phyloP scores from a whole-genome alignment of 1,140 invertebrate genomes.

The Leptoteleia sp. region DNA sequence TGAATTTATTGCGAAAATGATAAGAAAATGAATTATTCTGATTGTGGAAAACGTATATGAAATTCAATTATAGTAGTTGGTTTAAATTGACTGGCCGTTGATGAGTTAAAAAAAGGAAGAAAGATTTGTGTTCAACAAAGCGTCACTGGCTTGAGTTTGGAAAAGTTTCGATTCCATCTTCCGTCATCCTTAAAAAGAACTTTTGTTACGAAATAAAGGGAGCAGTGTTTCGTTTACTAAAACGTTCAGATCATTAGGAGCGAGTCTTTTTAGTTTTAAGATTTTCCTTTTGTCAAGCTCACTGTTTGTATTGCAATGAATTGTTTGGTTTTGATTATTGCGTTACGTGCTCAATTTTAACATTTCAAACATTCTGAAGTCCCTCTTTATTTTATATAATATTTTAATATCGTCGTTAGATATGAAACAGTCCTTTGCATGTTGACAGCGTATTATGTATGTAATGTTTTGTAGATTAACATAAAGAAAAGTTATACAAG shows the following conservation, averaged over 20 bases:
- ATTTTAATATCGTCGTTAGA: too few relatives aligned
- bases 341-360: too few relatives aligned
- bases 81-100: neutral
- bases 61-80: neutral
- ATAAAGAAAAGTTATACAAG: too few relatives aligned
- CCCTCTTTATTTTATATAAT: too few relatives aligned
- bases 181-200: constrained; percentile 4
- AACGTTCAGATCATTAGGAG: constrained; percentile 1
- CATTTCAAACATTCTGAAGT: too few relatives aligned
- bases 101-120: constrained; percentile 1
- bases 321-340: too few relatives aligned
- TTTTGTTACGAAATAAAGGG: constrained; percentile 2
- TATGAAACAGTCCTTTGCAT: too few relatives aligned
- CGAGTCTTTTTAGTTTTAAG: neutral
- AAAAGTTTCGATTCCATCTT: constrained; percentile 4
- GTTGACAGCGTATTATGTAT: too few relatives aligned
- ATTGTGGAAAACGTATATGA: neutral
- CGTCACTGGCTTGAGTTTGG: neutral
- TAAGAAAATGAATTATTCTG: too few relatives aligned
- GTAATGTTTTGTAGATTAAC: too few relatives aligned
- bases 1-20: too few relatives aligned
- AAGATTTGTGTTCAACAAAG: constrained; percentile 1
- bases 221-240: constrained; percentile 6
- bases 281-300: constrained; percentile 7
- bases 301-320: too few relatives aligned